Conservation (phyloP, 2,888 invertebrate genomes). For the Shargacucullia verbasci region DNA sequence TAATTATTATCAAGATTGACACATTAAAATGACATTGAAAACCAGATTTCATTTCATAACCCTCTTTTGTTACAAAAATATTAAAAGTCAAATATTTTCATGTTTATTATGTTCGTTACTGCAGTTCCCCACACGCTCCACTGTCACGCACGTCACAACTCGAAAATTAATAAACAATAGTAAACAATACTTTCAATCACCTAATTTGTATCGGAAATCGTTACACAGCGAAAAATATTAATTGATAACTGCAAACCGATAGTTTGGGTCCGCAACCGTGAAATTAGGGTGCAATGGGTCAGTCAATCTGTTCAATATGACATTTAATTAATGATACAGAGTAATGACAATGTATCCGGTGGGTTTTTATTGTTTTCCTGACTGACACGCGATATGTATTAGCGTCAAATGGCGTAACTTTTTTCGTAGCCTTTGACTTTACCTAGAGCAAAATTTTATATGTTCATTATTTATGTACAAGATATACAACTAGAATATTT, state of each 20-base stretch:
- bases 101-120: not conserved
- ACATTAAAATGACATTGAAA: too few relatives aligned
- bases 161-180: constrained; percentile 55
- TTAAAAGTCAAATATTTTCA: too few relatives aligned
- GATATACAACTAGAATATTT: too few relatives aligned
- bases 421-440: too few relatives aligned
- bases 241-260: constrained; percentile 46
- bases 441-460: too few relatives aligned
- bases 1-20: too few relatives aligned
- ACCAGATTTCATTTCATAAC: too few relatives aligned
- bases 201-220: constrained; percentile 59
- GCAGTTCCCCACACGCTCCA: constrained; percentile 29
- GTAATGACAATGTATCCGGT: constrained; percentile 51
- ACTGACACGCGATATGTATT: constrained; percentile 32
- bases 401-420: too few relatives aligned
- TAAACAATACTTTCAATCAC: constrained; percentile 30
- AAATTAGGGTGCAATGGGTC: constrained; percentile 45
- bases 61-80: too few relatives aligned
- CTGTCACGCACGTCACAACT: constrained; percentile 45
- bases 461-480: too few relatives aligned
- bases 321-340: constrained; percentile 45
- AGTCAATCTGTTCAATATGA: constrained; percentile 38
- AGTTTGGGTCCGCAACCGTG: constrained; percentile 44
- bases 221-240: constrained; percentile 56
- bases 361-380: constrained; percentile 25